Conservation (phyloP, 2,888 invertebrate genomes). For the Dexiosoma caninum region DNA sequence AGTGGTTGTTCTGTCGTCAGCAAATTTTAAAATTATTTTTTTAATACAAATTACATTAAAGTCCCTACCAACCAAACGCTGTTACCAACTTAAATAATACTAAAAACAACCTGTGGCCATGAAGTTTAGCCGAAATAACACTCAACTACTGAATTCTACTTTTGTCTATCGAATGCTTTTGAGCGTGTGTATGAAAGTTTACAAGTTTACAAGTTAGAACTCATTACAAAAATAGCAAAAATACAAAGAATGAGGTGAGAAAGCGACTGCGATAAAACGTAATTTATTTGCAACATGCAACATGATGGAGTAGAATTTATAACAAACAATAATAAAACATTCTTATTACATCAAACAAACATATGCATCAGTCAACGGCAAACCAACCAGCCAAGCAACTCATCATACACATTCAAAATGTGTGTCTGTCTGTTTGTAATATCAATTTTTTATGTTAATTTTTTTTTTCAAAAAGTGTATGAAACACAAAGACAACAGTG, state of each 20-base stretch:
- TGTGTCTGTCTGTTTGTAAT: background rate
- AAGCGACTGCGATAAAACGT: background rate
- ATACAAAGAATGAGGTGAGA: background rate
- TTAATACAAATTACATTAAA: background rate
- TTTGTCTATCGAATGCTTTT: background rate
- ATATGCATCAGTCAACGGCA: background rate
- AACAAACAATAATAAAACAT: conserved; percentile 46
- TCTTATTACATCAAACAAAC: conserved; percentile 40
- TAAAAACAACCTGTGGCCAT: conserved; percentile 61
- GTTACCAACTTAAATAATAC: background rate
- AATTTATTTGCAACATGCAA: conserved; percentile 53
- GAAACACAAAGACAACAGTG: conserved; percentile 45
- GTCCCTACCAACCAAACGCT: background rate
- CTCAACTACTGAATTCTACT: conserved; percentile 35
- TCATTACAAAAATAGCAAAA: conserved; percentile 21
- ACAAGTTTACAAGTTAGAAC: conserved; percentile 23
- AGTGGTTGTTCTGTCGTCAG: background rate
- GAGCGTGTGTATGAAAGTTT: background rate
- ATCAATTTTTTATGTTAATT: background rate
- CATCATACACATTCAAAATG: conserved; percentile 13
- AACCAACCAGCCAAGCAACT: conserved; percentile 9
- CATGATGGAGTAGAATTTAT: conserved; percentile 28
- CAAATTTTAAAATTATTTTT: background rate
- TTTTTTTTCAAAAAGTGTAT: background rate
- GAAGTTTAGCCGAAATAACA: conserved; percentile 28